Conservation (phyloP, 2,888 invertebrate species). For the Megastigmus dorsalis region DNA sequence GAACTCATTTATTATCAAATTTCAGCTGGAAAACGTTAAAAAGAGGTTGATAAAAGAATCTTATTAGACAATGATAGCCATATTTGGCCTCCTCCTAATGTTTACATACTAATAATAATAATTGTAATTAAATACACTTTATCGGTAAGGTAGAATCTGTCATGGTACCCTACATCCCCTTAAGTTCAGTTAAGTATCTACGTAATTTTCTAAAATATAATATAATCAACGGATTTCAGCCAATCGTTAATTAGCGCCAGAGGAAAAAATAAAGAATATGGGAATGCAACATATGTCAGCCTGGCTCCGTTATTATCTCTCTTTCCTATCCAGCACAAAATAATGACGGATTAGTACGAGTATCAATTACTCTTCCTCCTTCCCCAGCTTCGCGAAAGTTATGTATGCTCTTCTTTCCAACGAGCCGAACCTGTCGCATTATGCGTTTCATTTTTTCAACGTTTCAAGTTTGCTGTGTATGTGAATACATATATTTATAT, state of each 20-base stretch:
- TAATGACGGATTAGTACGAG: conserved; percentile 37
- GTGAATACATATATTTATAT: conserved; percentile 23
- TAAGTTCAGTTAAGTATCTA: conserved; percentile 37
- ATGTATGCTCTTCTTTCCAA: conserved; percentile 17
- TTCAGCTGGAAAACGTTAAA: no score
- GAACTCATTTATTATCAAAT: no score
- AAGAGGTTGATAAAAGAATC: no score
- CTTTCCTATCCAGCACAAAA: conserved; percentile 8
- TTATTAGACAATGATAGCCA: no score
- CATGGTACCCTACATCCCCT: no score
- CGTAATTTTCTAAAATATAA: conserved; percentile 14
- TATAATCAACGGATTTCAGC: conserved; percentile 9
- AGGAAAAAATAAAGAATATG: conserved; percentile 9
- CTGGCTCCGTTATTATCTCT: conserved; percentile 12
- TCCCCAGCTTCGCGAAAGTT: not conserved
- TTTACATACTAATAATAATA: no score
- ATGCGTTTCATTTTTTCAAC: not conserved
- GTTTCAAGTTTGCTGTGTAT: conserved; percentile 10
- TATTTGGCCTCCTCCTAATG: no score
- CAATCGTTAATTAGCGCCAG: conserved; percentile 25
- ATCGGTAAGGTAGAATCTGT: no score
- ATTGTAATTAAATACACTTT: no score
- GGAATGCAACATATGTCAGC: conserved; percentile 43
- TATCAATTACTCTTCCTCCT: conserved; percentile 28
- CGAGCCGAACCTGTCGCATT: not conserved